Evolutionary conservation across 1,140 invertebrate species (phyloP).

Genomic region (Panonychus citri): DNA sequence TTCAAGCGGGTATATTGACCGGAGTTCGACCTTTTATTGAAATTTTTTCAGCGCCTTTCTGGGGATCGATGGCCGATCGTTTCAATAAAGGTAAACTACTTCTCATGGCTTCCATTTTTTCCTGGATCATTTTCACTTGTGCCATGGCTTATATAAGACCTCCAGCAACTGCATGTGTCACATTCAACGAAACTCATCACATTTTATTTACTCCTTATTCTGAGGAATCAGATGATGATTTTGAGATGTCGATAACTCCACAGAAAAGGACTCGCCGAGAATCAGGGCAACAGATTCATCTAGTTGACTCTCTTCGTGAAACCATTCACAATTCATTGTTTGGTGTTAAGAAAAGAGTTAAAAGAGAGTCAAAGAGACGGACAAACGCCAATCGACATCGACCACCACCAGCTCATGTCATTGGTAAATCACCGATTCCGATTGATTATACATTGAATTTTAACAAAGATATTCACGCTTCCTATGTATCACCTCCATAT

Average conservation of each 20-base stretch:
- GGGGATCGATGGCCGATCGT: constrained; percentile 81
- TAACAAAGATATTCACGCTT: constrained; percentile 35
- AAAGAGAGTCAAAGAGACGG: not conserved
- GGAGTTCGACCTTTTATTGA: constrained; percentile 87
- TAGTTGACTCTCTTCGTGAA: not conserved
- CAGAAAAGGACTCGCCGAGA: not conserved
- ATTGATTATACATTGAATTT: constrained; percentile 52
- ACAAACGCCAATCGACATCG: constrained; percentile 10
- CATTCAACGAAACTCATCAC: constrained; percentile 41
- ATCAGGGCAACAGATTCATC: not conserved
- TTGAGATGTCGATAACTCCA: not conserved
- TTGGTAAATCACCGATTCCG: constrained; percentile 45
- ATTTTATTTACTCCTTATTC: constrained; percentile 19
- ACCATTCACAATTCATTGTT: not conserved
- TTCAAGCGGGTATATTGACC: constrained; percentile 64
- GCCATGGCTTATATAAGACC: constrained; percentile 85
- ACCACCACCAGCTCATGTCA: constrained; percentile 21
- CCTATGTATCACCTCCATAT: constrained; percentile 71
- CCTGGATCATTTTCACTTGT: constrained; percentile 89
- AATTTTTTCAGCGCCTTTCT: constrained; percentile 90
- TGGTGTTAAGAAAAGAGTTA: not conserved
- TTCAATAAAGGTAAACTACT: constrained; percentile 66
- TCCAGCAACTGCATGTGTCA: constrained; percentile 57
- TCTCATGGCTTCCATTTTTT: constrained; percentile 64
- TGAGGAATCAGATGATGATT: not conserved